Percentiles rank a stretch among this genome's conserved stretches.
Conservation (phyloP, 1,140 invertebrate genomes). For the Ooceraea biroi region DNA sequence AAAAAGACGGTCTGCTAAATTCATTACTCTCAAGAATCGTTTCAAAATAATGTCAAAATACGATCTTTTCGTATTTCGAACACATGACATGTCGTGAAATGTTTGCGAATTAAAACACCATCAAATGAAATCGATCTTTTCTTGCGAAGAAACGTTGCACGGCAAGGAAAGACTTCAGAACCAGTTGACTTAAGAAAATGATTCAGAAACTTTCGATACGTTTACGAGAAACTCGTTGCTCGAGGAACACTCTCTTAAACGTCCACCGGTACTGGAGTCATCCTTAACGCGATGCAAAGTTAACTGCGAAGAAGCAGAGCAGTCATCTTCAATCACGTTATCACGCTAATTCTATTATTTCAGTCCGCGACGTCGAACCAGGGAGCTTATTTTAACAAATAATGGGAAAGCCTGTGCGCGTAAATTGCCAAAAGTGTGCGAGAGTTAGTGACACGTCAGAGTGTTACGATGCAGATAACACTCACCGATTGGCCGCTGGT, state of each 20-base stretch:
- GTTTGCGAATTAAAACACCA: not conserved
- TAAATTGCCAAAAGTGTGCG: slow-evolving; percentile 27
- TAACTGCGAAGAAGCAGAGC: not conserved
- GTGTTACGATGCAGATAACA: slow-evolving; percentile 61
- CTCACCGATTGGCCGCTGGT: slow-evolving; percentile 57
- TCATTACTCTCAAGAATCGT: slow-evolving; percentile 1
- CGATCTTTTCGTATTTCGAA: slow-evolving; percentile 13
- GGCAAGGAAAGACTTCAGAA: not conserved
- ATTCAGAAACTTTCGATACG: not conserved
- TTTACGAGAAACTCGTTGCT: not conserved
- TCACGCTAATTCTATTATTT: not conserved
- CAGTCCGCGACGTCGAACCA: slow-evolving; percentile 3
- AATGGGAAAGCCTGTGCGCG: slow-evolving; percentile 23
- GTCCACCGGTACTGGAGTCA: not conserved
- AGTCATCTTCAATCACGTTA: not conserved
- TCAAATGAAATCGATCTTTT: not conserved
- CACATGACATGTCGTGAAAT: not conserved
- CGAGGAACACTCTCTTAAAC: not conserved
- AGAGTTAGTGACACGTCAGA: slow-evolving; percentile 43
- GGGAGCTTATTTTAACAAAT: slow-evolving; percentile 14
- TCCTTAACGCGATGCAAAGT: not conserved
- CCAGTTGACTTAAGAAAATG: slow-evolving; percentile 9
- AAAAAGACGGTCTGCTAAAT: slow-evolving; percentile 1
- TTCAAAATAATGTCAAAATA: slow-evolving; percentile 20
- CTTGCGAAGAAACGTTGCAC: not conserved